These are phyloP conservation scores for Sinopyrophorus schimmeli DNA, from an alignment of 2,888 invertebrate genomes.

Conservation along the genomic window DNA sequence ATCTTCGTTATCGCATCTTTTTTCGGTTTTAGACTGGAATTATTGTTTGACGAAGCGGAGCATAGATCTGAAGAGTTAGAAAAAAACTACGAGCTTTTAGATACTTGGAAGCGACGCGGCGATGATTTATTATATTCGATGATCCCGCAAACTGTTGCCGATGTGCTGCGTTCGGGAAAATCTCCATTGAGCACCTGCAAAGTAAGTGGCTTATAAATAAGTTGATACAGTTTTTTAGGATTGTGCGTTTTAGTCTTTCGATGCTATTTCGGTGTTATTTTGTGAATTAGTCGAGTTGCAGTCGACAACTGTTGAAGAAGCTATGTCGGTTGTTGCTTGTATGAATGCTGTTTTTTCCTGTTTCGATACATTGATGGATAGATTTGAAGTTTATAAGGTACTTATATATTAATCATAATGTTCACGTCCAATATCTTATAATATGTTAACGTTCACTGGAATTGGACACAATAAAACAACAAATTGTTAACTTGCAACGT, in stretches of 20 bases:
- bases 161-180: conserved; percentile 73
- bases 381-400: conserved; percentile 86
- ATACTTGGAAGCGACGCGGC: conserved; percentile 82
- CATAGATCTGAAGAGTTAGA: conserved; percentile 75
- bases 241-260: conserved; percentile 65
- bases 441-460: too few relatives aligned
- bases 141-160: conserved; percentile 84
- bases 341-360: conserved; percentile 83
- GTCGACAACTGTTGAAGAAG: conserved; percentile 61
- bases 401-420: conserved; percentile 9
- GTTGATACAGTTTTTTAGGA: conserved; percentile 2
- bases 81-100: conserved; percentile 73
- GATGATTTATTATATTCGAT: conserved; percentile 87
- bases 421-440: too few relatives aligned
- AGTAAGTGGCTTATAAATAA: too few relatives aligned
- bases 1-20: not conserved
- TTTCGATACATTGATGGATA: conserved; percentile 80
- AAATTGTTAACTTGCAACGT: too few relatives aligned
- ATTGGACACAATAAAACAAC: too few relatives aligned
- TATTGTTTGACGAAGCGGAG: conserved; percentile 80
- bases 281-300: conserved; percentile 67
- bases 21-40: conserved; percentile 63
- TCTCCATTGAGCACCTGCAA: conserved; percentile 79
- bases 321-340: conserved; percentile 77
- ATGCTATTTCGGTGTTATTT: conserved; percentile 75